Evolutionary conservation across 1,140 invertebrate genomes (phyloP).

Genomic region (Melipona quadrifasciata): DNA sequence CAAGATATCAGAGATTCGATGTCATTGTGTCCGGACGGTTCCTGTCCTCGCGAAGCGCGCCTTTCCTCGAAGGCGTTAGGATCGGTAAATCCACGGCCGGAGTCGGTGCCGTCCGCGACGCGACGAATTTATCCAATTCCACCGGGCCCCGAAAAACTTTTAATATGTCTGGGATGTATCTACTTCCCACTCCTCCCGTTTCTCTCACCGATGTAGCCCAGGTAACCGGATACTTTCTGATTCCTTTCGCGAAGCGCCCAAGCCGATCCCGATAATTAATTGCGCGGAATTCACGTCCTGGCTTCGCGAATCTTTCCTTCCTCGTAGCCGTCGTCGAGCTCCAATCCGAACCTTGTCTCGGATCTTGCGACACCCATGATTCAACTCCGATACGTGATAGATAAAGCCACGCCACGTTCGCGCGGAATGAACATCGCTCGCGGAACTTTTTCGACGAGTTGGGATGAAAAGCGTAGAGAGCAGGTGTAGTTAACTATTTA

Average conservation of each 20-base stretch:
- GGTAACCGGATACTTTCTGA: slow-evolving; percentile 75
- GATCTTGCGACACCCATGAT: slow-evolving; percentile 15
- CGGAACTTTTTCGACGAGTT: neutral
- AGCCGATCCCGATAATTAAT: slow-evolving; percentile 75
- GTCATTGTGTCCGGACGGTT: neutral
- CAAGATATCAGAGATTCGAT: neutral
- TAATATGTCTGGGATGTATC: slow-evolving; percentile 29
- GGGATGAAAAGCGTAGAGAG: no score
- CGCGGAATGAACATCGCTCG: slow-evolving; percentile 17
- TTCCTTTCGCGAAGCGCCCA: slow-evolving; percentile 51
- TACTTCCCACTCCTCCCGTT: slow-evolving; percentile 3
- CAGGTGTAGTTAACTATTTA: no score
- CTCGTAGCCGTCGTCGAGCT: neutral
- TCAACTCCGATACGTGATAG: slow-evolving; percentile 21
- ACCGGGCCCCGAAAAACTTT: slow-evolving; percentile 29
- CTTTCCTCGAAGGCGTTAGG: no score
- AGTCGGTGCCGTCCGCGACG: slow-evolving; percentile 54
- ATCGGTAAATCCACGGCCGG: slow-evolving; percentile 63
- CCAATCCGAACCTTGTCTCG: neutral
- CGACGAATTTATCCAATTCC: slow-evolving; percentile 73
- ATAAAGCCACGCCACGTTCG: slow-evolving; percentile 16
- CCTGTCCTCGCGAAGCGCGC: no score
- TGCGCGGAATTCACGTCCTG: slow-evolving; percentile 66
- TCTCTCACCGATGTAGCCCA: slow-evolving; percentile 25
- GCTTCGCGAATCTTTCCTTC: slow-evolving; percentile 61